phyloP scores from a whole-genome alignment of 2,888 invertebrate species.

The Oasisia sp. region DNA sequence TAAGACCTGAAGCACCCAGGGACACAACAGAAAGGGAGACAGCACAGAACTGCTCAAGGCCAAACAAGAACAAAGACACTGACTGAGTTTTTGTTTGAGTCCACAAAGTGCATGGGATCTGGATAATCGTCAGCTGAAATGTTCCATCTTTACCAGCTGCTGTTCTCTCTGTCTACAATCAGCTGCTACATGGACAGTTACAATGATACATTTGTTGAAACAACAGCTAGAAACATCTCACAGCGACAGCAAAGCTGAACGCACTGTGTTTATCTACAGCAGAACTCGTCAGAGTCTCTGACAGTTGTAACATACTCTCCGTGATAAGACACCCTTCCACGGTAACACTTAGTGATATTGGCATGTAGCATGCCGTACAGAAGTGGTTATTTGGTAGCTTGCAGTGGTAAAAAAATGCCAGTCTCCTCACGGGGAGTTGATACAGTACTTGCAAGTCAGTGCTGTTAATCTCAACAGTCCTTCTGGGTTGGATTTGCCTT shows the following conservation, averaged over 20 bases:
- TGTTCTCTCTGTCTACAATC: not conserved
- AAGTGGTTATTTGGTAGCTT: not conserved
- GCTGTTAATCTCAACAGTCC: not conserved
- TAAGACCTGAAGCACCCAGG: not conserved
- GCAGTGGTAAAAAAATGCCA: not conserved
- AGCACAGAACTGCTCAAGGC: not conserved
- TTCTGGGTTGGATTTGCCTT: not conserved
- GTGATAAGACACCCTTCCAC: not conserved
- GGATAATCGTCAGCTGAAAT: not conserved
- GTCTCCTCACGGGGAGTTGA: not conserved
- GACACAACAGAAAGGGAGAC: not conserved
- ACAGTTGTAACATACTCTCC: not conserved
- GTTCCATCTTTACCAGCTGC: not conserved
- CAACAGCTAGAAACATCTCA: not conserved
- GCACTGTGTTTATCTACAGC: not conserved
- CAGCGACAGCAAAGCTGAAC: not conserved
- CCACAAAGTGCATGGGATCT: not conserved
- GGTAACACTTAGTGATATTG: not conserved
- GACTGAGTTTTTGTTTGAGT: not conserved
- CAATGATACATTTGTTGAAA: slow-evolving; percentile 11
- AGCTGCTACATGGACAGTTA: not conserved
- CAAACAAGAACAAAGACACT: not conserved
- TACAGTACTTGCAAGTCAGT: not conserved
- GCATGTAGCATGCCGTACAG: not conserved
- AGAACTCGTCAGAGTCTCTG: not conserved